phyloP scores from a whole-genome alignment of 2,797 vertebrate species.

The Chaetodon trifasciatus region DNA sequence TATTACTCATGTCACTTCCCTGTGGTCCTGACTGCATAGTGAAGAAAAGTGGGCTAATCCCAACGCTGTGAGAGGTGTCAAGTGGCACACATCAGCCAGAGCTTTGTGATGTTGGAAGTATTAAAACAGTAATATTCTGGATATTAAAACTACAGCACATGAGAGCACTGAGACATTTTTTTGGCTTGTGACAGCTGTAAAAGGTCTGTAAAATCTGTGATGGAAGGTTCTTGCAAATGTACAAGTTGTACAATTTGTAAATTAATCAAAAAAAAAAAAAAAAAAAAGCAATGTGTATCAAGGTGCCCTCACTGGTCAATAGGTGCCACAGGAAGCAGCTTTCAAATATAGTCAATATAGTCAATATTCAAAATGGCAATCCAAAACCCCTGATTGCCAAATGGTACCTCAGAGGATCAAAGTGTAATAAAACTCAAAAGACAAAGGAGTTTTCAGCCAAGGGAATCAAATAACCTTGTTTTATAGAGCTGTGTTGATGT shows the following conservation, averaged over 20 bases:
- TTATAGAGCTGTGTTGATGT: background rate
- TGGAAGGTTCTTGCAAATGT: background rate
- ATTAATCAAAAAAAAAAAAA: background rate
- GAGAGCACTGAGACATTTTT: background rate
- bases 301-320: background rate
- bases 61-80: slow-evolving; percentile 28
- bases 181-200: background rate
- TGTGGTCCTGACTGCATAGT: slow-evolving; percentile 45
- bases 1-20: slow-evolving; percentile 64
- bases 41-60: slow-evolving; percentile 68
- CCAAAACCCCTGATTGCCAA: background rate
- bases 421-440: background rate
- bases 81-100: slow-evolving; percentile 27
- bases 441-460: background rate
- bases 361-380: background rate
- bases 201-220: background rate
- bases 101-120: slow-evolving; percentile 16
- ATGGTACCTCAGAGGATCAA: background rate
- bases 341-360: background rate
- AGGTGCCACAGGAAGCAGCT: background rate
- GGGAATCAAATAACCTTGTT: background rate
- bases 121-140: slow-evolving; percentile 27
- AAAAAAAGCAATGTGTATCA: background rate
- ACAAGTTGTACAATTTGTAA: background rate
- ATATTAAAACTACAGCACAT: slow-evolving; percentile 11